Base-by-base conservation (phyloP, 1,140 invertebrate species). In the Aplysia californica region DNA sequence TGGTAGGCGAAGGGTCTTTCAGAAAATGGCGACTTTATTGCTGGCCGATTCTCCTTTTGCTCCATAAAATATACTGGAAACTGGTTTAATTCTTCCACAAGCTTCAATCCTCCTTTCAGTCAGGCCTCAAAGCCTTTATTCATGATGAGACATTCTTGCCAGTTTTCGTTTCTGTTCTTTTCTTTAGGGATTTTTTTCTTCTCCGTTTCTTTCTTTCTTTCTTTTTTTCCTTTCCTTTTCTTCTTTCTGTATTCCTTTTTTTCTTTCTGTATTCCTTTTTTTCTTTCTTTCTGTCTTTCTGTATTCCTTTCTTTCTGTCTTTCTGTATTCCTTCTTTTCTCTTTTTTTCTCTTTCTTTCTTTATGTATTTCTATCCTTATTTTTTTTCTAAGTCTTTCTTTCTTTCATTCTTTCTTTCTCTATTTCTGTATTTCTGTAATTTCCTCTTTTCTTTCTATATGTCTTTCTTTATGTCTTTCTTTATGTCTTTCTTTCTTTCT, bases 301-400 rank as follows among this genome's bases (percentile, higher is more conserved):
- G 3, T 50, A 21, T 70, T 41, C 41, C 39, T 70, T 31, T 50
- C 31, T 70, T 33, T 70, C 39, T 50, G n/a, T 39, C 39, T 70
- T 31, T 50, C 31, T 50, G n/a, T 70, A n/a, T 50, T 44, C 33
- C 39, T 70, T n/a, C 33, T 41, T 70, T 29, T 70, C 31, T 33
- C 31, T 70, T n/a, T 70, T 41, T 33, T 41, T 70, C 67, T 39
- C 31, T 50, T n/a, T 70, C 39, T 39, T 41, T 50, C 39, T 70
- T 23, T 18, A 31, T 56, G 29, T 71, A 26, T 55, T 29, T 38
- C 36, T 50, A 26, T 71, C 50, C n/a, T n/a, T n/a, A 18, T 23
- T 70, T 33, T 70, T 41, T 50, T 41, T 70, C 36, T 44, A 20
- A 21, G 5, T 39, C 36, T 70, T 41, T n/a, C n/a, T 55, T 26